Conservation (phyloP, 2,113 vertebrate species). For the Corythaeola cristata region DNA sequence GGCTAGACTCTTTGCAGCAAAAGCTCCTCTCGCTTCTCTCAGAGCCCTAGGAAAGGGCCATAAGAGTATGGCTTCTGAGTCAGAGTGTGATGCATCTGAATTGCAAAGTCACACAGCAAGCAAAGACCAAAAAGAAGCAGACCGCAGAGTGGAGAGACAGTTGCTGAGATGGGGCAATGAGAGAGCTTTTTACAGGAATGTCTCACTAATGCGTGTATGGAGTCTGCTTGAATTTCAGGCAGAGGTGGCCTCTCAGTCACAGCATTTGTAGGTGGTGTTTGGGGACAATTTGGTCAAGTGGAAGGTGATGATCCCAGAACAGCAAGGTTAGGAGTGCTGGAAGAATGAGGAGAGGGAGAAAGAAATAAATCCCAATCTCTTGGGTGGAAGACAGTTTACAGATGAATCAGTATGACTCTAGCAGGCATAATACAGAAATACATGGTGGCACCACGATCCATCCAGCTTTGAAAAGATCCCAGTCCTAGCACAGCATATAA, state of each 20-base stretch:
- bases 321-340: not conserved
- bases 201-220: not conserved
- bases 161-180: not conserved
- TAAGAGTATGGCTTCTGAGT: not conserved
- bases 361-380: not conserved
- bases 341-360: not conserved
- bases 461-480: not conserved
- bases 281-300: not conserved
- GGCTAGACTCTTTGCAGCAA: not conserved
- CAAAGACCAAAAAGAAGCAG: not conserved
- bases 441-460: not conserved
- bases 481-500: not conserved
- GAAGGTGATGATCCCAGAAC: not conserved
- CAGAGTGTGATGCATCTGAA: not conserved
- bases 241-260: not conserved
- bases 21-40: not conserved
- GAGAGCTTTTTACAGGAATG: not conserved
- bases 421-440: not conserved
- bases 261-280: not conserved
- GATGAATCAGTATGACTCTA: not conserved
- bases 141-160: not conserved
- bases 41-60: not conserved
- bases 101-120: not conserved
- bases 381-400: not conserved
- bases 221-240: not conserved